Evolutionary conservation across 1,140 invertebrate species (phyloP), one percentile per base, ranked within the genome.

Genomic region (Camponotus vicinus): DNA sequence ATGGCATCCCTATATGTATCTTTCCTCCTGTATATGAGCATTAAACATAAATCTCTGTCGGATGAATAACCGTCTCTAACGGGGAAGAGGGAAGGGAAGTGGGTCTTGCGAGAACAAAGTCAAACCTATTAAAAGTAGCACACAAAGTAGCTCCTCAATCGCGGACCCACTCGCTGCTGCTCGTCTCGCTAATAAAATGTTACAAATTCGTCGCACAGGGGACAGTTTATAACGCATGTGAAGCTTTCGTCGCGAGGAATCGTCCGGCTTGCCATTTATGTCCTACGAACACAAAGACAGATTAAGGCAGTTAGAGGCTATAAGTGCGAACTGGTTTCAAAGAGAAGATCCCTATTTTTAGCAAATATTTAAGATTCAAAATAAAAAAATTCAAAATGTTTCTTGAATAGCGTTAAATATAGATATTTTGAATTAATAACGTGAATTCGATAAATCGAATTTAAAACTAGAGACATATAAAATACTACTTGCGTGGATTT

Each of bases 141-240:
- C 90, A 94, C 93, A 93, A 93, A 94, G 92, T 94, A 93, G 88
- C 86, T 73, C 66, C 64, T 37, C 34, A 6, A 34, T 63, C 78
- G 61, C 13, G 61, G 75, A 86, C 67, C 59, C 40, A 55, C 3
- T 73, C 69, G 67, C 32, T 64, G 86, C 66, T 75, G 73, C 64
- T n/a, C 49, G 57, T 32, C 15, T 71, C 69, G 84, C 91, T 92
- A 94, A 95, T 95, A 94, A 95, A 95, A 95, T 93, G 90, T 93
- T 94, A 94, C 93, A 94, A 93, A 95, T 95, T 95, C 93, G 93
- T 92, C 86, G 92, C 90, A 92, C 89, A 86, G 87, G 87, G 92
- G 91, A 87, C 88, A 90, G 91, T 95, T 95, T 95, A 95, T 91
- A 93, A 90, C 79, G 55, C 87, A 63, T 84, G 86, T 88, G 87